phyloP scores from a whole-genome alignment of 2,113 vertebrate species.

The Glareola pratincola region DNA sequence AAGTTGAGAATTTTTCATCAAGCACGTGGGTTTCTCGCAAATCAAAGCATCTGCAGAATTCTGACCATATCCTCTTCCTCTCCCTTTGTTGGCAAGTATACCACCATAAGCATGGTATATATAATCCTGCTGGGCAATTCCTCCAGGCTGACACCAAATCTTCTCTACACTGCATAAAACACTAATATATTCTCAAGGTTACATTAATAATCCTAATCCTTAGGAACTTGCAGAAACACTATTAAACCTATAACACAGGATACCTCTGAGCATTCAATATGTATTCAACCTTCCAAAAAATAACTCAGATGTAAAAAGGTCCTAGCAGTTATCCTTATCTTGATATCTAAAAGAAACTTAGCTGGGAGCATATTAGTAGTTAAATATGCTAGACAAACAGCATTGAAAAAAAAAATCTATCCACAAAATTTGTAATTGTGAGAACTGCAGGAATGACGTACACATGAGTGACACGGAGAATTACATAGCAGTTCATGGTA shows the following conservation, averaged over 20 bases:
- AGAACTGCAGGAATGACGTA: neutral
- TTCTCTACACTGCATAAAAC: neutral
- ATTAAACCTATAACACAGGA: neutral
- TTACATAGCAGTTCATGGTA: neutral
- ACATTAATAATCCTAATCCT: neutral
- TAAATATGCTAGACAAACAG: neutral
- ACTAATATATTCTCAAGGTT: neutral
- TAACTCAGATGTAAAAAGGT: neutral
- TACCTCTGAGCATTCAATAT: neutral
- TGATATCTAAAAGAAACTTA: neutral
- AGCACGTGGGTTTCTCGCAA: neutral
- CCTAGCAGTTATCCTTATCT: neutral
- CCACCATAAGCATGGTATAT: neutral
- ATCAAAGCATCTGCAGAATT: neutral
- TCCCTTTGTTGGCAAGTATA: neutral
- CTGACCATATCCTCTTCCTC: neutral
- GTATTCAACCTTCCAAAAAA: neutral
- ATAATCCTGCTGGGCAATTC: neutral
- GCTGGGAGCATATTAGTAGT: neutral
- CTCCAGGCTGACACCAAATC: neutral
- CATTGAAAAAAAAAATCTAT: neutral
- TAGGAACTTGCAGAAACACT: neutral
- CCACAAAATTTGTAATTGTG: neutral
- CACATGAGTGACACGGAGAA: neutral
- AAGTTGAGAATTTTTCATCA: neutral